phyloP scores from a whole-genome alignment of 2,797 vertebrate genomes.

The Pterois miles region DNA sequence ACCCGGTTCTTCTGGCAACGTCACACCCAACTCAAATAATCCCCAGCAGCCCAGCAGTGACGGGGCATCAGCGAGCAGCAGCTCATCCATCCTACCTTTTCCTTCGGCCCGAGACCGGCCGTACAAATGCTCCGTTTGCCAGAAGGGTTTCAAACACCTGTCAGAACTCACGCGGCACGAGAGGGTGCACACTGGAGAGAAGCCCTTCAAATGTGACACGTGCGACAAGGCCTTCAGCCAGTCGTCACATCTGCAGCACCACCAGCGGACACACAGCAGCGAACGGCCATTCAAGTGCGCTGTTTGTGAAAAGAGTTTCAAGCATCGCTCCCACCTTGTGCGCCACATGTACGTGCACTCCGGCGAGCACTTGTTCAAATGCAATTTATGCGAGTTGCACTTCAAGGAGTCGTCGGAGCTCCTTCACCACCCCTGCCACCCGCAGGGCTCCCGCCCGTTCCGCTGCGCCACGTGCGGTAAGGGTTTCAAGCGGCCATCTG shows the following conservation, averaged over 20 bases:
- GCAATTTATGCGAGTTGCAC: constrained; percentile 94
- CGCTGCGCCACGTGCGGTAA: constrained; percentile 94
- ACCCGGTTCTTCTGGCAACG: constrained; percentile 82
- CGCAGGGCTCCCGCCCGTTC: constrained; percentile 94
- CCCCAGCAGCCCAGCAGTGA: constrained; percentile 77
- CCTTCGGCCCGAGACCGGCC: constrained; percentile 88
- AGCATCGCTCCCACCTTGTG: constrained; percentile 97
- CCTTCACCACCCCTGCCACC: constrained; percentile 97
- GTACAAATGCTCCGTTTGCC: constrained; percentile 95
- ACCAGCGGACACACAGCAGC: constrained; percentile 96
- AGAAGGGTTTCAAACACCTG: constrained; percentile 97
- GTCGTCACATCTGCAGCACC: constrained; percentile 96
- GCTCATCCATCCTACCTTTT: constrained; percentile 76
- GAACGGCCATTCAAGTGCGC: constrained; percentile 97
- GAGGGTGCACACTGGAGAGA: constrained; percentile 96
- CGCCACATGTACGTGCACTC: constrained; percentile 99
- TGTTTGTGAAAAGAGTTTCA: constrained; percentile 98
- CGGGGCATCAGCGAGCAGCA: constrained; percentile 76
- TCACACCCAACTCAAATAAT: constrained; percentile 75
- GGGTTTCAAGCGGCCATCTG: constrained; percentile 95
- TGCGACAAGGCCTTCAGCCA: constrained; percentile 99
- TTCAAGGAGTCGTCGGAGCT: constrained; percentile 98
- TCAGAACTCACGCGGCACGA: constrained; percentile 96
- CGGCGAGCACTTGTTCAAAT: constrained; percentile 96
- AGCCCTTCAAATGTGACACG: constrained; percentile 96